phyloP scores from a whole-genome alignment of 2,888 invertebrate genomes.

The Synergus japonicus region DNA sequence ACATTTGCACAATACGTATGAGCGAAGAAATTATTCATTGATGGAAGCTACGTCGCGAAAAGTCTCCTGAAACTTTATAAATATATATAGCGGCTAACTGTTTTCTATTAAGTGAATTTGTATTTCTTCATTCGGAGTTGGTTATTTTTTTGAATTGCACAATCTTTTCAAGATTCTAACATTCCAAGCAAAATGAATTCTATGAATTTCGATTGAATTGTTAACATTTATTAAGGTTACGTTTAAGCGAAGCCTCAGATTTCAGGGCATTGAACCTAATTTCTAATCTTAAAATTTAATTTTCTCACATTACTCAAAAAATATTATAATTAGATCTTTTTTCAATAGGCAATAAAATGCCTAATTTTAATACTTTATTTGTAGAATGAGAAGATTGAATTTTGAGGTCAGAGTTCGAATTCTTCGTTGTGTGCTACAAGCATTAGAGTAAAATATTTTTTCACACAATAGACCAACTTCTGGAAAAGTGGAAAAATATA shows the following conservation, averaged over 20 bases:
- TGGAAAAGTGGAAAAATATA: too few species aligned
- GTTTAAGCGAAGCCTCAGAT: background rate
- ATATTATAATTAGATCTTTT: too few species aligned
- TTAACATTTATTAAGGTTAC: background rate
- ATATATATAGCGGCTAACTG: background rate
- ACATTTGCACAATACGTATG: slow-evolving; percentile 32
- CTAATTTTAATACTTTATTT: too few species aligned
- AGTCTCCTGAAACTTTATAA: background rate
- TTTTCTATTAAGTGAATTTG: background rate
- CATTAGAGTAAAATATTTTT: too few species aligned
- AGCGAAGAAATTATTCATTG: slow-evolving; percentile 6
- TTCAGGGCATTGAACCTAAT: background rate
- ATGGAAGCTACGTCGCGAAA: background rate
- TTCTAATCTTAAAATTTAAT: too few species aligned
- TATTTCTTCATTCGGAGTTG: background rate
- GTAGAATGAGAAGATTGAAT: too few species aligned
- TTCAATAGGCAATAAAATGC: too few species aligned
- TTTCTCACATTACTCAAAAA: too few species aligned
- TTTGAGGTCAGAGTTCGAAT: too few species aligned
- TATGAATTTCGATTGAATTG: background rate
- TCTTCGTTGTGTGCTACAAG: too few species aligned
- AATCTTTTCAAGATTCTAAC: background rate
- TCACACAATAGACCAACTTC: too few species aligned
- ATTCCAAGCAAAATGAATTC: background rate
- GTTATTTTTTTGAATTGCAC: background rate